phyloP scores from a whole-genome alignment of 2,113 vertebrate species.

The Zosterops japonicus region DNA sequence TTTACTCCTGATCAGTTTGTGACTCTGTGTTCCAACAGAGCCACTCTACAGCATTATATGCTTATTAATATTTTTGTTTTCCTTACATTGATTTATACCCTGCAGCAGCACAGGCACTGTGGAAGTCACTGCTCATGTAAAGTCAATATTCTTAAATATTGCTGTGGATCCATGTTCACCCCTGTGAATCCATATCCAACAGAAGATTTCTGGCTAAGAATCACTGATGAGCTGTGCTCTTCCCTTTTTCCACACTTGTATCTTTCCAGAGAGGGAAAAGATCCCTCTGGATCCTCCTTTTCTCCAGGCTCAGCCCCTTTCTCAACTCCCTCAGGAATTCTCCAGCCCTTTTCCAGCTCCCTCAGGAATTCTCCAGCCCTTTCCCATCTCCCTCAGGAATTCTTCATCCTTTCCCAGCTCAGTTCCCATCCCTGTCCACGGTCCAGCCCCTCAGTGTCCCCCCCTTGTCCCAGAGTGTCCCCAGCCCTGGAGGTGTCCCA shows the following conservation, averaged over 20 bases:
- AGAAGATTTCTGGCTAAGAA: background rate
- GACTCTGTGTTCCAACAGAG: background rate
- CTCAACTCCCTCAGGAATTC: no score
- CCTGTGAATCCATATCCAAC: background rate
- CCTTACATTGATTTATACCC: background rate
- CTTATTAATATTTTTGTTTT: background rate
- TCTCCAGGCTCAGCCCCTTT: background rate
- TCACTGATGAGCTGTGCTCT: background rate
- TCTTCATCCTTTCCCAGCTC: background rate
- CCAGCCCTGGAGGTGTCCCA: background rate
- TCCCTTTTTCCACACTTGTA: background rate
- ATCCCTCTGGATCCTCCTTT: background rate
- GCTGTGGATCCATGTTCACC: background rate
- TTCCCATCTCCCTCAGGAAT: background rate
- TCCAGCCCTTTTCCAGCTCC: no score
- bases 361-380: background rate
- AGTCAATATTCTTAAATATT: background rate
- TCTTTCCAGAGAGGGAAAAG: background rate
- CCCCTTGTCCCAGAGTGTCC: background rate
- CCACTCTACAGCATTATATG: background rate
- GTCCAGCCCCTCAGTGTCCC: background rate
- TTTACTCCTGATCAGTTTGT: background rate
- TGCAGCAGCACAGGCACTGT: background rate
- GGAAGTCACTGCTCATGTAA: background rate
- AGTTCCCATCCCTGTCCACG: background rate